Conservation (phyloP, 2,113 vertebrate species). For the Caranx ignobilis region DNA sequence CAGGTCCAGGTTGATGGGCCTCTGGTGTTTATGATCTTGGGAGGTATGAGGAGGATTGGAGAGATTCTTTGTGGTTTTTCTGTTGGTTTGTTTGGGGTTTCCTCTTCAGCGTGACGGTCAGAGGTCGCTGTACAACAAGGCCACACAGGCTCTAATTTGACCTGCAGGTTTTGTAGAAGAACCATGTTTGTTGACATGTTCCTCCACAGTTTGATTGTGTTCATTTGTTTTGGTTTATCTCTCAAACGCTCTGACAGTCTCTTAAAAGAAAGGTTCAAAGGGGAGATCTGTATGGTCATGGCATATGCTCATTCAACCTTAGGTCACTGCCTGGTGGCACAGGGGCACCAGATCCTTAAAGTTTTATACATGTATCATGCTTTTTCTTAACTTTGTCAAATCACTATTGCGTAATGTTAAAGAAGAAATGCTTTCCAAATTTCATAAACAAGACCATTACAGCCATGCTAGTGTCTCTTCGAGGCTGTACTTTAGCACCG, state of each 20-base stretch:
- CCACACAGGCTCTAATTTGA: constrained; percentile 57
- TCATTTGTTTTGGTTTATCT: constrained; percentile 60
- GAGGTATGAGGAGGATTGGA: constrained; percentile 34
- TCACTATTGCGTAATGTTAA: background rate
- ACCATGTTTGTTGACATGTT: constrained; percentile 73
- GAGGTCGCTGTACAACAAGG: constrained; percentile 57
- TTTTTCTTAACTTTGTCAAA: no score
- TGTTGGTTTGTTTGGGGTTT: constrained; percentile 73
- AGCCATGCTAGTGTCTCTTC: no score
- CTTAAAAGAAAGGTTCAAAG: constrained; percentile 25
- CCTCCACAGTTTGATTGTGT: constrained; percentile 59
- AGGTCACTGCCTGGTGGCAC: background rate
- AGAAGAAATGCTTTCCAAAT: background rate
- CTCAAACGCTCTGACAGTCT: constrained; percentile 56
- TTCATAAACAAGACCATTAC: no score
- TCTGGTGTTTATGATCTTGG: constrained; percentile 52
- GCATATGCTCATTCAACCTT: background rate
- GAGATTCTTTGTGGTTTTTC: constrained; percentile 46
- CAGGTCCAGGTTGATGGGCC: constrained; percentile 44
- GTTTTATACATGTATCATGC: no score
- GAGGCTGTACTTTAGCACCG: no score
- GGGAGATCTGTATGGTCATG: background rate
- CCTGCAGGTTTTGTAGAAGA: constrained; percentile 37
- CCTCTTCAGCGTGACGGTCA: constrained; percentile 59
- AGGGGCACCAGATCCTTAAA: background rate